A percentile compares a stretch with the other conserved stretches of the same genome.
phyloP scores from a whole-genome alignment of 2,113 vertebrate species.

The Tachysurus fulvidraco region DNA sequence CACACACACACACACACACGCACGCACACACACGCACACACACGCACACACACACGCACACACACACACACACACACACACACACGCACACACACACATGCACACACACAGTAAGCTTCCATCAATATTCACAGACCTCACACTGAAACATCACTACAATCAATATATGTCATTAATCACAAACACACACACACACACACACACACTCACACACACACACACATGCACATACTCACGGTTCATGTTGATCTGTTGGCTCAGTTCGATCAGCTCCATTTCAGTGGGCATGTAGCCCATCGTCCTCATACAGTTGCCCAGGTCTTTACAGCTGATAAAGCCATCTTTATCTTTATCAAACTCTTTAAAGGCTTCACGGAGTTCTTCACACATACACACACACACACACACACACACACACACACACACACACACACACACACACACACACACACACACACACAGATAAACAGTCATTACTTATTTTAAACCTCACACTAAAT shows the following conservation, averaged over 20 bases:
- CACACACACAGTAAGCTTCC: conserved; percentile 62
- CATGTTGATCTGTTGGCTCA: conserved; percentile 99
- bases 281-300: conserved; percentile 99
- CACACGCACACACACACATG: too few species aligned
- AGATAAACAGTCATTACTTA: not conserved
- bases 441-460: conserved; percentile 41
- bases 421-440: conserved; percentile 29
- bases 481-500: not conserved
- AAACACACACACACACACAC: conserved; percentile 67
- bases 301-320: conserved; percentile 97
- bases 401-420: conserved; percentile 29
- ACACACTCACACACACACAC: conserved; percentile 76
- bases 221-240: conserved; percentile 80
- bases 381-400: conserved; percentile 67
- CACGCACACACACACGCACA: too few species aligned
- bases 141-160: conserved; percentile 69
- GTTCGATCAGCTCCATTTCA: conserved; percentile 97
- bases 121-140: conserved; percentile 94
- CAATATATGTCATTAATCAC: conserved; percentile 1
- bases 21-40: conserved; percentile 22
- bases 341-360: conserved; percentile 98
- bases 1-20: conserved; percentile 47
- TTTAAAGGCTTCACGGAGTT: conserved; percentile 93
- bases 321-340: conserved; percentile 97
- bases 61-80: conserved; percentile 49